A percentile compares a stretch with the other conserved stretches of the same genome.
Conservation (phyloP, 2,888 invertebrate genomes). For the Morinoia aosen region DNA sequence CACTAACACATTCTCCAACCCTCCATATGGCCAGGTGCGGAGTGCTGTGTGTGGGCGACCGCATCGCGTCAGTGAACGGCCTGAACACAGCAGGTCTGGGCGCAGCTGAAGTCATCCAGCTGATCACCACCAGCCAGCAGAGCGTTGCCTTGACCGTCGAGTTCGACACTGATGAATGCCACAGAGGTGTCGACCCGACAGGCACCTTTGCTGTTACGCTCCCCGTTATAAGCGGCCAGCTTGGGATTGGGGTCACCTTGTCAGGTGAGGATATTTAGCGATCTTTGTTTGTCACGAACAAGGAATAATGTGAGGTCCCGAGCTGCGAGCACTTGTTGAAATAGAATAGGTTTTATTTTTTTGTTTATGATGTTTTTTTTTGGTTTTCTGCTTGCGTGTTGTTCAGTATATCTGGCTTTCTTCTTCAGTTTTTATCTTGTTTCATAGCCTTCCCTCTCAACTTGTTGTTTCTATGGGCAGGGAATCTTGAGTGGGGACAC, state of each 20-base stretch:
- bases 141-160: conserved; percentile 85
- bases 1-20: too few relatives aligned
- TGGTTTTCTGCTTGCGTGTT: too few relatives aligned
- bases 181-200: conserved; percentile 74
- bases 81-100: conserved; percentile 75
- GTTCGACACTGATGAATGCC: conserved; percentile 90
- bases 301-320: too few relatives aligned
- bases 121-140: conserved; percentile 71
- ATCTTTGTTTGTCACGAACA: too few relatives aligned
- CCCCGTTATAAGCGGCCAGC: conserved; percentile 80
- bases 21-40: conserved; percentile 53
- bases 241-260: conserved; percentile 85
- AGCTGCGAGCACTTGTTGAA: too few relatives aligned
- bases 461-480: too few relatives aligned
- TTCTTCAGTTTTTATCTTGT: too few relatives aligned
- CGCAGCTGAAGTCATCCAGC: conserved; percentile 72
- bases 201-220: conserved; percentile 92
- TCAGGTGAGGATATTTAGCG: conserved; percentile 76
- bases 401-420: too few relatives aligned
- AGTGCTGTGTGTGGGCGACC: conserved; percentile 77
- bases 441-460: too few relatives aligned
- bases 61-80: conserved; percentile 88
- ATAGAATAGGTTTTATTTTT: too few relatives aligned
- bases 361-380: too few relatives aligned
- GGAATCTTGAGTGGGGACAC: too few relatives aligned